These are phyloP conservation scores for Panthera uncia DNA, from an alignment of 2,113 vertebrate genomes.

Conservation along the genomic window DNA sequence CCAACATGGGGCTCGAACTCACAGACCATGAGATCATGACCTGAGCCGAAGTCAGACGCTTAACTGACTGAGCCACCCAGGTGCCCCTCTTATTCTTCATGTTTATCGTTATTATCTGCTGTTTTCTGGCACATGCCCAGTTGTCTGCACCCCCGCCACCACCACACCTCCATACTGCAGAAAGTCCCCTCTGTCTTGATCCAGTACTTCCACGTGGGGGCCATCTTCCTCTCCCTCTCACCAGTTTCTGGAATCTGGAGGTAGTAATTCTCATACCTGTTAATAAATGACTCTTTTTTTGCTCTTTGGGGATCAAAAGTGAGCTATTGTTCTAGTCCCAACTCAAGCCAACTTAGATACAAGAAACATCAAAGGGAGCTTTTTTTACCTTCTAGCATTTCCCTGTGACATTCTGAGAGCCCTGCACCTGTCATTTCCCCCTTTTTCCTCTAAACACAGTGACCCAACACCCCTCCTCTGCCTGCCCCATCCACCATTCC, in stretches of 20 bases:
- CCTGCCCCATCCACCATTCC: neutral
- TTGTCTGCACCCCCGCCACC: neutral
- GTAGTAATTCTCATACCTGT: neutral
- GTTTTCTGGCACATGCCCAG: neutral
- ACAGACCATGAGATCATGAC: too few species aligned
- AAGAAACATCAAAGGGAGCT: neutral
- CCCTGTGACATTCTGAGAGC: neutral
- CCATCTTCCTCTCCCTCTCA: neutral
- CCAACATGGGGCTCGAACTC: too few species aligned
- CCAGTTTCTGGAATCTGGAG: neutral
- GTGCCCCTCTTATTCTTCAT: neutral
- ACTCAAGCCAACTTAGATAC: neutral
- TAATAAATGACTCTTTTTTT: neutral
- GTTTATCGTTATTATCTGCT: neutral
- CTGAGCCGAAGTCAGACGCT: too few species aligned
- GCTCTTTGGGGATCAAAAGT: neutral
- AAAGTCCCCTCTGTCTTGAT: neutral
- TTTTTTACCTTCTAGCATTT: conserved; percentile 18
- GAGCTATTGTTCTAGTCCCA: neutral
- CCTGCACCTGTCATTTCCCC: neutral
- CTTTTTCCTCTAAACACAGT: neutral
- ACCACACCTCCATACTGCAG: neutral
- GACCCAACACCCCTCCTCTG: neutral
- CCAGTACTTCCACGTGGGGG: accelerated
- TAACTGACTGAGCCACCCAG: too few species aligned